These are phyloP conservation scores for Drosophila subpulchrella DNA, from an alignment of 1,140 invertebrate genomes.

Conservation along the genomic window DNA sequence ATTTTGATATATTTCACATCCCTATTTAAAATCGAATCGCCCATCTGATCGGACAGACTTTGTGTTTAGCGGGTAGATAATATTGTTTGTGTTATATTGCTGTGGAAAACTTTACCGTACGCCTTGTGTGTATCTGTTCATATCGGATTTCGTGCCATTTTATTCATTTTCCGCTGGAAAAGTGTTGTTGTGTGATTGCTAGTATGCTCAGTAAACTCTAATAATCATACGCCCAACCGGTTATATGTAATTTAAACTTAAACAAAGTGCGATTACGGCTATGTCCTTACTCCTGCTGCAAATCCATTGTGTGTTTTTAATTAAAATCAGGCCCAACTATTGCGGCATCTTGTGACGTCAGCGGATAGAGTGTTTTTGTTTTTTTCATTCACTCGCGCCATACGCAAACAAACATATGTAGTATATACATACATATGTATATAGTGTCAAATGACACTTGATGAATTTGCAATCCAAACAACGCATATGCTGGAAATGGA, in stretches of 20 bases:
- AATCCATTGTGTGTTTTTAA: conserved; percentile 2
- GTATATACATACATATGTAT: neutral
- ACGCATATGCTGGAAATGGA: conserved; percentile 36
- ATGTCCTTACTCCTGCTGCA: neutral
- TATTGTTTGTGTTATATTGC: conserved; percentile 5
- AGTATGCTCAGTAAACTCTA: conserved; percentile 2
- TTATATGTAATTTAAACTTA: conserved; percentile 6
- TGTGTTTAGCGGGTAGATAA: neutral
- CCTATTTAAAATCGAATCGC: neutral
- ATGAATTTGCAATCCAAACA: conserved; percentile 42
- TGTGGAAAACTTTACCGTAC: neutral
- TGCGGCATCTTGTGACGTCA: conserved; percentile 5
- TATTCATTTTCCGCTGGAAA: neutral
- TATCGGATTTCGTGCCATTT: conserved; percentile 12
- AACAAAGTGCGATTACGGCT: neutral
- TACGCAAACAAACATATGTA: neutral
- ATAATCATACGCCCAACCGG: conserved; percentile 21
- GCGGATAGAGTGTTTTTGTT: neutral
- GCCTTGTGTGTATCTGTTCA: conserved; percentile 18
- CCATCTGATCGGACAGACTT: conserved; percentile 17
- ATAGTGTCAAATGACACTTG: conserved; percentile 34
- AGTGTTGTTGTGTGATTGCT: conserved; percentile 5
- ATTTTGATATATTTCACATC: no score
- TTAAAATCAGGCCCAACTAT: conserved; percentile 8
- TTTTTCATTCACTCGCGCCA: conserved; percentile 13